These are phyloP conservation scores for Sceliomorpha sp. DNA, from an alignment of 2,888 invertebrate genomes.

Conservation along the genomic window DNA sequence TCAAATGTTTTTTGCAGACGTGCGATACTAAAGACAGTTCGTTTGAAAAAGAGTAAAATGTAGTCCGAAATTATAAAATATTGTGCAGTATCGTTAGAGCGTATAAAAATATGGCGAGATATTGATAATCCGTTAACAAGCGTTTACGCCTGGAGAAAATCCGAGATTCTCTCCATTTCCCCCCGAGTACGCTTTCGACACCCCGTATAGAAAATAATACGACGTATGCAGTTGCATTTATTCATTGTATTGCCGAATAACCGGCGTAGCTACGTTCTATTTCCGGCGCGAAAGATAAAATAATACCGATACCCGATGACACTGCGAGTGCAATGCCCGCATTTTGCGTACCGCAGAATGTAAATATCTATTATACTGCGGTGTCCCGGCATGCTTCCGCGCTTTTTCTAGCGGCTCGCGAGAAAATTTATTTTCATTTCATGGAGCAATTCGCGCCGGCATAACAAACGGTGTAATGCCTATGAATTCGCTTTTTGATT, in stretches of 20 bases:
- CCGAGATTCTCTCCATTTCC: too few relatives aligned
- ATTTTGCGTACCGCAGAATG: constrained; percentile 69
- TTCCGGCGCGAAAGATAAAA: constrained; percentile 67
- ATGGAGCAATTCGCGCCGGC: constrained; percentile 56
- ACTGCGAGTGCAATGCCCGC: constrained; percentile 54
- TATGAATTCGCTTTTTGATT: constrained; percentile 32
- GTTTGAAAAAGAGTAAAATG: too few relatives aligned
- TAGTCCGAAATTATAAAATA: too few relatives aligned
- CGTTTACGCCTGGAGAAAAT: too few relatives aligned
- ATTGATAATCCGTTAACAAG: too few relatives aligned
- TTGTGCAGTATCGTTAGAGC: too few relatives aligned
- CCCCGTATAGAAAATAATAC: constrained; percentile 44
- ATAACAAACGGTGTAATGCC: constrained; percentile 46
- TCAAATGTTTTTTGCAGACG: too few relatives aligned
- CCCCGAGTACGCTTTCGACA: too few relatives aligned
- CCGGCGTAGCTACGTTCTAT: constrained; percentile 55
- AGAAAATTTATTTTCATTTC: constrained; percentile 66
- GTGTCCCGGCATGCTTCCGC: constrained; percentile 57
- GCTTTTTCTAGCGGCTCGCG: constrained; percentile 49
- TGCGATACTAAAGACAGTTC: too few relatives aligned
- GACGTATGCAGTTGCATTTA: constrained; percentile 46
- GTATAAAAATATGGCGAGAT: too few relatives aligned
- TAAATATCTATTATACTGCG: constrained; percentile 72
- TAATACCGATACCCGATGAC: constrained; percentile 69
- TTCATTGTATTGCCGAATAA: constrained; percentile 43